phyloP scores from a whole-genome alignment of 2,888 invertebrate species.

The Microctonus hyperodae region DNA sequence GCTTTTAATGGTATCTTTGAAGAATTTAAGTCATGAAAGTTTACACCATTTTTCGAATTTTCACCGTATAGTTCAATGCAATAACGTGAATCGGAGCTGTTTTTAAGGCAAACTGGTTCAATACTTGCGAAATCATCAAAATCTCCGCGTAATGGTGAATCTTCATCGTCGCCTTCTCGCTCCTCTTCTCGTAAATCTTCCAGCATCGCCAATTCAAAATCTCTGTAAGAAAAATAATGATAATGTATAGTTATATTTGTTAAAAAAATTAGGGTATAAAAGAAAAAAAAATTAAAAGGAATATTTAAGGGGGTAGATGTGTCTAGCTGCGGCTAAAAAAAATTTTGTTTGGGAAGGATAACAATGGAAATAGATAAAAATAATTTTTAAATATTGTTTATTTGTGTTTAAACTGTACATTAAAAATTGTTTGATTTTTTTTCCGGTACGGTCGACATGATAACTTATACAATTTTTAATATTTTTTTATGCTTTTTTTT shows the following conservation, averaged over 20 bases:
- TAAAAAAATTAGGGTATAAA: too few relatives aligned
- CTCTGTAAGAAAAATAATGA: slow-evolving; percentile 42
- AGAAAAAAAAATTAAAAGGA: slow-evolving; percentile 9
- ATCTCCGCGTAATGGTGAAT: slow-evolving; percentile 55
- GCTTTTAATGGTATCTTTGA: slow-evolving; percentile 57
- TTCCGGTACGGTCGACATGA: too few relatives aligned
- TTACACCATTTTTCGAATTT: slow-evolving; percentile 44
- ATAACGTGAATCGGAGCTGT: slow-evolving; percentile 51
- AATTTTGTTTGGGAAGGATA: too few relatives aligned
- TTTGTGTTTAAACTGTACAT: too few relatives aligned
- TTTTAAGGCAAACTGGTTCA: slow-evolving; percentile 52
- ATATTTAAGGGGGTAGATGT: too few relatives aligned
- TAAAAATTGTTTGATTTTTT: too few relatives aligned
- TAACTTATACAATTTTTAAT: too few relatives aligned
- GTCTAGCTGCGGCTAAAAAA: too few relatives aligned
- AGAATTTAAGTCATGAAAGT: slow-evolving; percentile 53
- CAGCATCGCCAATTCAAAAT: slow-evolving; percentile 51
- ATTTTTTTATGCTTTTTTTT: too few relatives aligned
- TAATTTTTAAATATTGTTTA: too few relatives aligned
- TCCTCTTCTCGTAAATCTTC: slow-evolving; percentile 56
- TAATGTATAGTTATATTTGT: too few relatives aligned
- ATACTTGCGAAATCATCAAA: slow-evolving; percentile 56
- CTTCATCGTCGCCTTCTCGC: slow-evolving; percentile 45
- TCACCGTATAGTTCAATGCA: slow-evolving; percentile 49
- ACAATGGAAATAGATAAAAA: too few relatives aligned